Conservation (phyloP, 2,888 invertebrate genomes). For the Neocrepidodera transversa region DNA sequence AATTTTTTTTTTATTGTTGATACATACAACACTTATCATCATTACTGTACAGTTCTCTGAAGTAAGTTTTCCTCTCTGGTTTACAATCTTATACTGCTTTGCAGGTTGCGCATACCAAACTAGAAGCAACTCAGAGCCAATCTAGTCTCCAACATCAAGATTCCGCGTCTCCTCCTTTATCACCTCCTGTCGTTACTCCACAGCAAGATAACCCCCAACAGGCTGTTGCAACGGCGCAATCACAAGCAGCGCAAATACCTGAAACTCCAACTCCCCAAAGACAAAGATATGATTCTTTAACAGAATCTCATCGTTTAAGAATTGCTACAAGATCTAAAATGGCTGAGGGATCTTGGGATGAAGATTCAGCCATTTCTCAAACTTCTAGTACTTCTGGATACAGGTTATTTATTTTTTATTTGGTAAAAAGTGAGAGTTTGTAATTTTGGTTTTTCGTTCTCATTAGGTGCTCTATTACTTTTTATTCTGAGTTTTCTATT, state of each 20-base stretch:
- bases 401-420: conserved; percentile 45
- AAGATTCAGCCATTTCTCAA: conserved; percentile 75
- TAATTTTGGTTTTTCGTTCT: no score
- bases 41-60: no score
- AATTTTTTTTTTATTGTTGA: no score
- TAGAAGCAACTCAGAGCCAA: conserved; percentile 56
- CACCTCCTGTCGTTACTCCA: conserved; percentile 25
- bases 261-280: conserved; percentile 2
- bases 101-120: no score
- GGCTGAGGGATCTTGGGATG: conserved; percentile 81
- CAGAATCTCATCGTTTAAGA: conserved; percentile 55
- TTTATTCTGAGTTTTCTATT: no score
- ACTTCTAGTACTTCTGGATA: conserved; percentile 89
- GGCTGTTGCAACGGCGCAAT: background rate
- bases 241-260: conserved; percentile 18
- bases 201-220: conserved; percentile 44
- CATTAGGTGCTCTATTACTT: no score
- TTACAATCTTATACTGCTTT: no score
- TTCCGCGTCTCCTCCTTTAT: conserved; percentile 48
- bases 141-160: conserved; percentile 37
- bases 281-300: conserved; percentile 25
- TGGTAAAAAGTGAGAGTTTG: no score
- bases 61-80: no score
- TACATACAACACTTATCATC: no score
- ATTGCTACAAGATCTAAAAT: conserved; percentile 54